Evolutionary conservation across 1,140 invertebrate genomes (phyloP).

Genomic region (Anoplophora glabripennis): DNA sequence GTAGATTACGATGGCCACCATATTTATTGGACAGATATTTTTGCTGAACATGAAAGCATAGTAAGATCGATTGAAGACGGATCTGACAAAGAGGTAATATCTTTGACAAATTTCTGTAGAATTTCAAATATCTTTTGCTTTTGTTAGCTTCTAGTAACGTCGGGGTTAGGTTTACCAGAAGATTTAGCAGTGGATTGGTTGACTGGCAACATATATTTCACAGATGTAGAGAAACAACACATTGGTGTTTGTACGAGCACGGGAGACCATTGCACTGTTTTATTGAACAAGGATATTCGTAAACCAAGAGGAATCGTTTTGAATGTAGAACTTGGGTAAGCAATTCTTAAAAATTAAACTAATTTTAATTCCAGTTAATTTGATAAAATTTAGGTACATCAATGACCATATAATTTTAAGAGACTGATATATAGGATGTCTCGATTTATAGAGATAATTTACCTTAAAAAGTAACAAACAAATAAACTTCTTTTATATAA

Average conservation of each 20-base stretch:
- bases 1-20: slow-evolving; percentile 63
- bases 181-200: slow-evolving; percentile 81
- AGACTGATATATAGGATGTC: no score
- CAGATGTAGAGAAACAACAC: slow-evolving; percentile 65
- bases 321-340: slow-evolving; percentile 60
- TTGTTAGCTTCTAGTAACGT: slow-evolving; percentile 54
- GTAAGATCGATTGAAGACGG: slow-evolving; percentile 58
- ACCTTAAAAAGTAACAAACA: no score
- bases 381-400: no score
- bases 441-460: no score
- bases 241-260: slow-evolving; percentile 72
- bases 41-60: slow-evolving; percentile 64
- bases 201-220: slow-evolving; percentile 78
- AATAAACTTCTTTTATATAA: no score
- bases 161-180: slow-evolving; percentile 70
- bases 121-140: slow-evolving; percentile 5
- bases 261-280: slow-evolving; percentile 60
- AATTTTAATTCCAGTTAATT: no score
- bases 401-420: no score
- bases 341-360: slow-evolving; percentile 10
- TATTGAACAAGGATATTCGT: slow-evolving; percentile 57
- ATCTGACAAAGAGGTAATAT: slow-evolving; percentile 52
- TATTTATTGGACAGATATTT: slow-evolving; percentile 74
- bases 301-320: slow-evolving; percentile 64
- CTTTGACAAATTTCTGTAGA: not conserved